phyloP scores from a whole-genome alignment of 2,113 vertebrate species.

The Copsychus sechellarum region DNA sequence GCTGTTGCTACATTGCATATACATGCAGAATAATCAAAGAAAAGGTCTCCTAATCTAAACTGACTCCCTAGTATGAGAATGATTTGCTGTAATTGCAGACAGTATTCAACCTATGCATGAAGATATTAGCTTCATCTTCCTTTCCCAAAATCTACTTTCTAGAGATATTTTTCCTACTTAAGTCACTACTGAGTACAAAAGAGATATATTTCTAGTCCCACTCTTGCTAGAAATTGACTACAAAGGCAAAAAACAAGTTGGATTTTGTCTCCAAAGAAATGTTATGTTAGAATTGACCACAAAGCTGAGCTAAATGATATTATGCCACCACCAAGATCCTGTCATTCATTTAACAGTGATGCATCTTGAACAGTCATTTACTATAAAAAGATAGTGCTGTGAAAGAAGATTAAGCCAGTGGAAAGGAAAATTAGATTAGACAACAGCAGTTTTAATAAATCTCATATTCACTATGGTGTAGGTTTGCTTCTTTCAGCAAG shows the following conservation, averaged over 20 bases:
- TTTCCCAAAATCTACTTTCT: background rate
- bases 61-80: background rate
- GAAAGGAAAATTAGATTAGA: background rate
- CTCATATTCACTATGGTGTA: background rate
- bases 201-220: background rate
- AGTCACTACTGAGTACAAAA: background rate
- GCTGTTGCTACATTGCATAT: background rate
- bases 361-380: background rate
- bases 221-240: background rate
- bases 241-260: background rate
- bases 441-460: background rate
- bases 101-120: background rate
- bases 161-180: background rate
- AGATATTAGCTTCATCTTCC: background rate
- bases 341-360: background rate
- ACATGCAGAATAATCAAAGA: background rate
- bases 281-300: background rate
- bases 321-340: background rate
- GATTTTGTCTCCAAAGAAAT: background rate
- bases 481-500: background rate
- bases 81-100: background rate
- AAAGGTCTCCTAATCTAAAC: constrained; percentile 3
- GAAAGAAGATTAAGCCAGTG: background rate
- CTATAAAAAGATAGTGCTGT: background rate
- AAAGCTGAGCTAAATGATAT: background rate